Base-by-base conservation (phyloP, 2,888 invertebrate species). In the Sycophila texana region DNA sequence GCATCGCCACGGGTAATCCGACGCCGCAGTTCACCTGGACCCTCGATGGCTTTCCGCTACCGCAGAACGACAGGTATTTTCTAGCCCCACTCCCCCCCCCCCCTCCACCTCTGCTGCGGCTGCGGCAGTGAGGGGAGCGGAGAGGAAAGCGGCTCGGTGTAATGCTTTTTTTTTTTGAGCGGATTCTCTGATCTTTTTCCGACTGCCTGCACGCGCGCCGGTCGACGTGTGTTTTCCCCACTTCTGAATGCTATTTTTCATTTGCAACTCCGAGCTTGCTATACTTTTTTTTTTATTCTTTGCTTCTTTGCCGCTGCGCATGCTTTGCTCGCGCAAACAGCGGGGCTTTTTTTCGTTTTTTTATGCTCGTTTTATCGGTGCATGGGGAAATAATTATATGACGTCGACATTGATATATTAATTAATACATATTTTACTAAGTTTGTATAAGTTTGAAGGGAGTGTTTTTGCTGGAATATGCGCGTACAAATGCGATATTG, bases 1-100 rank as follows among this genome's bases (percentile, higher is more conserved):
- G 98, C 91, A 96, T 96, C 81, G 97, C 97, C n/a, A 95, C 96
- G 86, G 98, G 98, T 70, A 98, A 97, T 91, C 98, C 98, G 10
- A 95, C 96, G 70, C 98, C 98, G 4, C 95, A 96, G 90, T 97
- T 98, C 91, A 94, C 94, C 70, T 98, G 98, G 98, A 94, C 95
- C 12, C 92, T 97, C 83, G 97, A 97, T 89, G 97, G 96, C 66
- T 97, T 96, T 91, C 95, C 96, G 71, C 94, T 96, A 88, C 96
- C 95, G 49, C 94, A 94, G 73, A 94, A 93, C 87, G 93, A 94
- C 83, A 93, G 94, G 94, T 94, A 88, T 82, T 77, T 74, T 61
- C 79, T 77, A 16, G n/a, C 18, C 53, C 26, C 1, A 53, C 67
- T 12, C 18, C 22, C n/a, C 4, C 2, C 1, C 22, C 26, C 1